Conservation (phyloP, 2,113 vertebrate species). For the Notarius quadriscutis region DNA sequence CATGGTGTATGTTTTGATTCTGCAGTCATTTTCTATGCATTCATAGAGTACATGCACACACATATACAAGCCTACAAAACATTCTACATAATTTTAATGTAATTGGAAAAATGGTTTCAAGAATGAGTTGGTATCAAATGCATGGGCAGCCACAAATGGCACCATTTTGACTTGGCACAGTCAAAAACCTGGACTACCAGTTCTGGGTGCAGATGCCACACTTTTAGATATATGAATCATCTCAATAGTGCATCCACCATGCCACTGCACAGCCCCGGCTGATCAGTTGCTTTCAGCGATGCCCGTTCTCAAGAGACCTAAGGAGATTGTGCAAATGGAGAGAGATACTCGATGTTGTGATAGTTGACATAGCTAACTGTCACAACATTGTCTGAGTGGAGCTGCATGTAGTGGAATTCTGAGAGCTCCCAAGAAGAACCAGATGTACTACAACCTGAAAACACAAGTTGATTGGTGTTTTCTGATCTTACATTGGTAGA, state of each 20-base stretch:
- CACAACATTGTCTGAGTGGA: not conserved
- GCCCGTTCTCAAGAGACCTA: not conserved
- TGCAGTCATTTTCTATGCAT: not conserved
- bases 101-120: not conserved
- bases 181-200: not conserved
- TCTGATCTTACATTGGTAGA: not conserved
- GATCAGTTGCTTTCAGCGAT: not conserved
- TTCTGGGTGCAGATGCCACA: not conserved
- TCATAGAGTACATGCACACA: not conserved
- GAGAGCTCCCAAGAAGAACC: not conserved
- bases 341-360: not conserved
- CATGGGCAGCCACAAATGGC: not conserved
- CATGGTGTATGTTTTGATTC: not conserved
- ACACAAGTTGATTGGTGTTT: not conserved
- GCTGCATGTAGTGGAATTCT: not conserved
- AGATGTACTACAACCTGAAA: not conserved
- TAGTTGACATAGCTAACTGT: not conserved
- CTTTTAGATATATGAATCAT: not conserved
- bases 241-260: not conserved
- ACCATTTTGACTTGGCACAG: not conserved
- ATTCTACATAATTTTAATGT: not conserved
- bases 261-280: not conserved
- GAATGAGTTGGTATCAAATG: not conserved
- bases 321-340: not conserved
- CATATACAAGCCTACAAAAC: too few relatives aligned